Base-by-base conservation (phyloP, 2,888 invertebrate species). In the Nomada hirtipes region DNA sequence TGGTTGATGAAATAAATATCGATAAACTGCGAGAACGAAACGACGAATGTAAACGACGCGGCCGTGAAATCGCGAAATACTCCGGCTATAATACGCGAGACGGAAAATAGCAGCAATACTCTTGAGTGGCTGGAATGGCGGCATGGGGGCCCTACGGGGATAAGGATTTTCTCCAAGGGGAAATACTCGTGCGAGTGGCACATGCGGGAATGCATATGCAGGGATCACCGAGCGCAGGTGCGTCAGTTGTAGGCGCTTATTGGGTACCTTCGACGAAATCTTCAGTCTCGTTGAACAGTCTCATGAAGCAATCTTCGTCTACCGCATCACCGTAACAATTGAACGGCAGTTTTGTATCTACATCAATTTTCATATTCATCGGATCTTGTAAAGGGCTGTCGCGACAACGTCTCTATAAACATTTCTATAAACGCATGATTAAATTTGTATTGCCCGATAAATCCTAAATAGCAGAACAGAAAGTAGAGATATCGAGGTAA, bases 171-270 rank as follows among this genome's bases (percentile, higher is more conserved):
- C 91, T 90, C 90, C 88, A 88, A 88, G 90, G 90, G 91, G 90
- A 91, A 90, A 90, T 86, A 87, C 86, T 87, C 88, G 86, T 88
- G 88, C 79, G 83, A 89, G 86, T 86, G 87, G 86, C 89, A 89
- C 88, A 89, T 87, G 85, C 88, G 89, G 86, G 90, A 91, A 91
- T 92, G 92, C 92, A 92, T 92, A 92, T 92, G 90, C 92, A 92
- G 89, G 90, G 86, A 85, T 85, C 74, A 79, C 75, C 82, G 83
- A 77, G 79, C 77, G 79, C 90, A 89, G 88, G 88, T 83, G 64
- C 87, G 89, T 86, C 68, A 61, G 82, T 75, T 83, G 44, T 61
- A 75, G 85, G 86, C 60, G 76, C 77, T 63, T 79, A 0, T 52
- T 1, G 84, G 84, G 76, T 20, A 44, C 74, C 53, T n/a, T 23